Percentiles rank a stretch among this genome's conserved stretches.
Conservation (phyloP, 2,113 vertebrate genomes). For the Enhydra lutris region DNA sequence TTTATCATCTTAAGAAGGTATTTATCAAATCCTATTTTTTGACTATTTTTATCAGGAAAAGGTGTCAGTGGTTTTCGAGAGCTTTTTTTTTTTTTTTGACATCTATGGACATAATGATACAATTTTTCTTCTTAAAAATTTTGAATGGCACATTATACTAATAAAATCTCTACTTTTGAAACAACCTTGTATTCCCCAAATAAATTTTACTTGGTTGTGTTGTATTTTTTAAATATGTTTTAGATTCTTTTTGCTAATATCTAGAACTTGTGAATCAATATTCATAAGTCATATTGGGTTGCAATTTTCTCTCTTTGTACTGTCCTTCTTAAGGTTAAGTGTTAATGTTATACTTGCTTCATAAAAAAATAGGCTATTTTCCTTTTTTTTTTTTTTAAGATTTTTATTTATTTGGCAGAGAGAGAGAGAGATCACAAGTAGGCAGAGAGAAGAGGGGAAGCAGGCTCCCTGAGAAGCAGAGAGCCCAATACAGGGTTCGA, state of each 20-base stretch:
- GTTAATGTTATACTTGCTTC: background rate
- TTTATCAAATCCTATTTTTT: background rate
- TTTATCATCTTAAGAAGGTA: background rate
- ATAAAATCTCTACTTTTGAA: slow-evolving; percentile 1
- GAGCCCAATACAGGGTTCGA: too few relatives aligned
- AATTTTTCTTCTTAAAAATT: background rate
- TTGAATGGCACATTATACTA: background rate
- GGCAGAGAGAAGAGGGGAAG: too few relatives aligned
- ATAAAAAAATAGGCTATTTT: background rate
- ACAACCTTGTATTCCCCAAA: background rate
- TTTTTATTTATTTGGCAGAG: too few relatives aligned
- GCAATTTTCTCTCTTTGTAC: background rate
- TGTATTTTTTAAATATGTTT: background rate
- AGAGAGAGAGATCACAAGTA: too few relatives aligned
- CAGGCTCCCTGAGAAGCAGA: too few relatives aligned
- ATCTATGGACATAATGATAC: background rate
- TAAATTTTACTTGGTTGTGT: background rate
- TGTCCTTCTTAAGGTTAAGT: background rate
- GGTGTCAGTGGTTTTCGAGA: background rate
- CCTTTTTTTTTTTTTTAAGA: background rate
- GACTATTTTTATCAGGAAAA: background rate
- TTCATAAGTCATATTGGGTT: background rate
- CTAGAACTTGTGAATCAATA: background rate
- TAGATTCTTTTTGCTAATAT: background rate
- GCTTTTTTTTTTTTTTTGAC: background rate